Evolutionary conservation across 2,888 invertebrate species (phyloP).

Genomic region (Athrips mouffetella): DNA sequence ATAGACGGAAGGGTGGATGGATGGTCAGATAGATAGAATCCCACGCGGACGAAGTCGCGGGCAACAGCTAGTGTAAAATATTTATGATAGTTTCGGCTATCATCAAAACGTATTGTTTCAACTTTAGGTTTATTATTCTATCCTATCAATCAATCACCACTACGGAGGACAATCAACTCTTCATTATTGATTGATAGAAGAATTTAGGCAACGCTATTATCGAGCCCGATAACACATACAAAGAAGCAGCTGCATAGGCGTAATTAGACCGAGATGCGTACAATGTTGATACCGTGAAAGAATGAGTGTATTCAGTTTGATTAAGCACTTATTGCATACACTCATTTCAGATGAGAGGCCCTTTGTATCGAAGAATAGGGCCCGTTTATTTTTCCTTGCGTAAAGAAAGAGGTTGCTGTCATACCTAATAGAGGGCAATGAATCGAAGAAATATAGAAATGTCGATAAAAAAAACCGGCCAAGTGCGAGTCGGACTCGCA

Average conservation of each 20-base stretch:
- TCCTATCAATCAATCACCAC: too few species aligned
- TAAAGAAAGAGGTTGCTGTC: constrained; percentile 40
- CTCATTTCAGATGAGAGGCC: constrained; percentile 56
- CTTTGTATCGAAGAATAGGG: constrained; percentile 46
- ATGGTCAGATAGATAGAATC: too few species aligned
- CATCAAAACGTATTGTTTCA: too few species aligned
- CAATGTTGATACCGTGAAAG: constrained; percentile 26
- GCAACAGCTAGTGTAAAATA: too few species aligned
- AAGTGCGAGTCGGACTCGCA: too few species aligned
- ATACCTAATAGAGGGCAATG: constrained; percentile 33
- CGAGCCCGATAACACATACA: neutral
- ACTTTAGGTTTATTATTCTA: too few species aligned
- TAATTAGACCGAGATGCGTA: constrained; percentile 32
- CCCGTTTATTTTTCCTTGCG: constrained; percentile 47
- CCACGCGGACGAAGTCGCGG: too few species aligned
- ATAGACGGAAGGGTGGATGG: too few species aligned
- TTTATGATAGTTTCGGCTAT: too few species aligned
- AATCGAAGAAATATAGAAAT: constrained; percentile 8
- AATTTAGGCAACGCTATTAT: neutral
- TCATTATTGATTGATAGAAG: neutral
- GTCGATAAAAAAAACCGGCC: too few species aligned
- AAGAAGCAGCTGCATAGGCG: neutral
- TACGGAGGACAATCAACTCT: neutral
- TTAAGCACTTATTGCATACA: constrained; percentile 47
- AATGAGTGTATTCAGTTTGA: constrained; percentile 39